Conservation (phyloP, 1,140 invertebrate genomes). For the Tetragonula clypearis region DNA sequence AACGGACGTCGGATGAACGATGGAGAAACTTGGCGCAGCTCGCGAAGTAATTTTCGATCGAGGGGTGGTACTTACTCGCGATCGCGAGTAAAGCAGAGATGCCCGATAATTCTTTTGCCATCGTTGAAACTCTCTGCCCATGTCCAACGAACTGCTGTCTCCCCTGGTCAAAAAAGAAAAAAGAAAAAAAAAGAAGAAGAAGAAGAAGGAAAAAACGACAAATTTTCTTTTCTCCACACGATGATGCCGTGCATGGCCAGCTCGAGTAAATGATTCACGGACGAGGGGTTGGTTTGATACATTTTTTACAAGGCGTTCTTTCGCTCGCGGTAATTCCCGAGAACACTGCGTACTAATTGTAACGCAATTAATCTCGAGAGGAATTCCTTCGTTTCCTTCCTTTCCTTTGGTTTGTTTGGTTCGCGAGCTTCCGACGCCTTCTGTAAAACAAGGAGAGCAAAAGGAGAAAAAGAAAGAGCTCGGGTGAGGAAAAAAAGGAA, state of each 20-base stretch:
- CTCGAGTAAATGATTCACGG: conserved; percentile 13
- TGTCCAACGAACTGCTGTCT: background rate
- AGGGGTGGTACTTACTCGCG: conserved; percentile 21
- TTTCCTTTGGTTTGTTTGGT: background rate
- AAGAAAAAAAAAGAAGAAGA: too few relatives aligned
- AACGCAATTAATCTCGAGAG: conserved; percentile 25
- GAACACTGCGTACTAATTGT: conserved; percentile 25
- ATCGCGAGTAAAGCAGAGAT: background rate
- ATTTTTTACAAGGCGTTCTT: background rate
- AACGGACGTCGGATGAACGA: conserved; percentile 55
- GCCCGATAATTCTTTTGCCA: conserved; percentile 23
- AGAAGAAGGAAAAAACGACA: background rate
- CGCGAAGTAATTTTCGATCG: conserved; percentile 66
- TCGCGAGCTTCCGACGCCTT: conserved; percentile 3
- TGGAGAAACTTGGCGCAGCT: conserved; percentile 55
- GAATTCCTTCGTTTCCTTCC: background rate
- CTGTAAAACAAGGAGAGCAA: background rate
- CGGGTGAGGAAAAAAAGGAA: background rate
- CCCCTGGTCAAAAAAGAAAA: background rate
- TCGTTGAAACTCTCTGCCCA: conserved; percentile 26
- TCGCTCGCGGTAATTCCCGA: conserved; percentile 1
- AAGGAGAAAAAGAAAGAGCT: background rate
- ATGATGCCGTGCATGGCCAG: background rate
- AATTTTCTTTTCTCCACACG: background rate
- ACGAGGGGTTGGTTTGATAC: background rate